Base-by-base conservation (phyloP, 2,113 vertebrate genomes). In the Pelecanoides urinatrix region DNA sequence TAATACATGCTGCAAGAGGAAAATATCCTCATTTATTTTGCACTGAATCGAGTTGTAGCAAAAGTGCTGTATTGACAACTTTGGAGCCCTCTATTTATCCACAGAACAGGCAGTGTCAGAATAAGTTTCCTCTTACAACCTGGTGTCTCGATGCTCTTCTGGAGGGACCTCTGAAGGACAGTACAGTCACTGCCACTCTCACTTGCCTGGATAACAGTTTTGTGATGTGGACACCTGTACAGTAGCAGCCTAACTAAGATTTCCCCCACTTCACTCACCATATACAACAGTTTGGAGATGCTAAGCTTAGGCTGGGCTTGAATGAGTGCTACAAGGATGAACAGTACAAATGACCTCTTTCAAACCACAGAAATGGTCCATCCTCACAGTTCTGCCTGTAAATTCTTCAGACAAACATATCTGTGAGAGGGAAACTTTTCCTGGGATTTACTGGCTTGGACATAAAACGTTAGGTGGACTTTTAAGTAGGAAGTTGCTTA, bases 11-110 rank as follows among this genome's bases (percentile, higher is more conserved):
- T 94, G 91, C 94, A 97, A 88, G 94, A 95, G 71, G 83, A 96
- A 95, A 97, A 97, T 96, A 95, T 91, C 95, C 96, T 96, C 82
- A 91, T 97, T 97, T 94, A 95, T 96, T 97, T 94, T 91, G 45
- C 63, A 90, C 56, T 71, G 92, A 95, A 95, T 93, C 2, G 4
- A 94, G 86, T 65, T 61, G 85, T 91, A 89, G 94, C 50, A 93
- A 87, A 96, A 97, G 59, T 95, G 97, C 94, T 96, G 93, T 91
- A 89, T 91, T 97, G 88, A 92, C 96, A 96, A 81, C 56, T 96
- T 92, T 62, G 75, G 58, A 86, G 81, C 53, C 75, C 72, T 92
- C 81, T 88, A 75, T 97, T 96, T 95, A 95, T 95, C 75, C 71
- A 50, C 52, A 67, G 89, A 96, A 50, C 52, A 96, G 78, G 56